Evolutionary conservation across 1,140 invertebrate species (phyloP).

Genomic region (Apocrypta bakeri): DNA sequence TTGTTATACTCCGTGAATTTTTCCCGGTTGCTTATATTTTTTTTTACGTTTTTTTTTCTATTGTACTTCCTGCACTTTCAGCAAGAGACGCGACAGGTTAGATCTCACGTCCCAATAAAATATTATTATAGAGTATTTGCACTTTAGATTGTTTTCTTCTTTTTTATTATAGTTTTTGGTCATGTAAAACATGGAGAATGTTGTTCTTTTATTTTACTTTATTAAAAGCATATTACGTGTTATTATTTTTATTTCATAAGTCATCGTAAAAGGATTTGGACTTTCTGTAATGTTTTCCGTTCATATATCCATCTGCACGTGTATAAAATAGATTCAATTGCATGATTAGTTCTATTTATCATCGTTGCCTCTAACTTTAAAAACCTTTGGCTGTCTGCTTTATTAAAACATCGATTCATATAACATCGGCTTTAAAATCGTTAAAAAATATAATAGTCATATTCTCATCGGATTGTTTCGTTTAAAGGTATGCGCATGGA

Average conservation of each 20-base stretch:
- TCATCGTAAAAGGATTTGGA: neutral
- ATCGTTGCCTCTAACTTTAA: constrained; percentile 21
- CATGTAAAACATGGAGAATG: constrained; percentile 55
- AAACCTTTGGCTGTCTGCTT: constrained; percentile 42
- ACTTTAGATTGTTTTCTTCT: constrained; percentile 61
- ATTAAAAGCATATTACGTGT: constrained; percentile 11
- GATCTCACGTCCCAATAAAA: constrained; percentile 44
- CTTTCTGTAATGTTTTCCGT: neutral
- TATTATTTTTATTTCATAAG: constrained; percentile 27
- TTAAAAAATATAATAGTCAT: constrained; percentile 50
- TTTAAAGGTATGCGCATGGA: constrained; percentile 37
- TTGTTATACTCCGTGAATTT: neutral
- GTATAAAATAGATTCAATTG: constrained; percentile 49
- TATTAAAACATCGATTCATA: constrained; percentile 35
- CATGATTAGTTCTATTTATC: constrained; percentile 41
- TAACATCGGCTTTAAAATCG: constrained; percentile 38
- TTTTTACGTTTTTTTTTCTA: neutral
- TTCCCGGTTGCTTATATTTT: neutral
- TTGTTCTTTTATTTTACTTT: constrained; percentile 49
- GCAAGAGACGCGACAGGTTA: neutral
- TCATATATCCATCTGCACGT: neutral
- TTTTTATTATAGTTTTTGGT: constrained; percentile 59
- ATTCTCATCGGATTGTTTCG: constrained; percentile 39
- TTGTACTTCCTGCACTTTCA: neutral
- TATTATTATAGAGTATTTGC: constrained; percentile 61